Percentiles rank a stretch among this genome's conserved stretches.
Evolutionary conservation across 37 sponge, comb jelly and placozoan species (phyloP).

Genomic region (Ephydatia muelleri): DNA sequence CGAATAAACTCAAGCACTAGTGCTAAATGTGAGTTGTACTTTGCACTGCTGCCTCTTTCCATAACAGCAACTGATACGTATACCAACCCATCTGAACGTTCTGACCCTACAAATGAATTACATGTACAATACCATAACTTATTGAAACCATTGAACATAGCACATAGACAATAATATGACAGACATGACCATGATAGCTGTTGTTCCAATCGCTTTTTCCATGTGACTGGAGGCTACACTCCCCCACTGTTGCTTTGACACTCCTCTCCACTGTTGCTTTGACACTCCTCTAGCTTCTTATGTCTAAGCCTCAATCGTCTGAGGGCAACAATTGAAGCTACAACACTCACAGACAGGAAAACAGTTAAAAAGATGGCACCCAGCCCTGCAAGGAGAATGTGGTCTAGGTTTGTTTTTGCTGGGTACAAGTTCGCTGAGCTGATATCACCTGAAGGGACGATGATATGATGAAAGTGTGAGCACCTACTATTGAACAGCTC

Average conservation of each 20-base stretch:
- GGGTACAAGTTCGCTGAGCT: not conserved
- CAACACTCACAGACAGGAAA: not conserved
- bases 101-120: too few species aligned
- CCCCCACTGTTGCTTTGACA: not conserved
- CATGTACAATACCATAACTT: too few species aligned
- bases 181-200: too few species aligned
- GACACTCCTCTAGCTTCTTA: not conserved
- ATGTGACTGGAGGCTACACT: not conserved
- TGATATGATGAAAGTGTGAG: not conserved
- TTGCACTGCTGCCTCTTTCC: too few species aligned
- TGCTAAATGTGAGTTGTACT: too few species aligned
- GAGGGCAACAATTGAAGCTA: not conserved
- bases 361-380: not conserved
- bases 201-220: not conserved
- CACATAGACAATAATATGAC: too few species aligned
- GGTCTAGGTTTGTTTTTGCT: not conserved
- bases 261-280: too few species aligned
- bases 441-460: not conserved
- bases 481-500: not conserved
- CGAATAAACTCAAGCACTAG: too few species aligned
- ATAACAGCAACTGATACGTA: too few species aligned
- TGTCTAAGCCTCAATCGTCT: not conserved
- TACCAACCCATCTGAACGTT: too few species aligned
- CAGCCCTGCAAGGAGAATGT: not conserved
- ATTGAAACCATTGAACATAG: too few species aligned